Base-by-base conservation (phyloP, 2,113 vertebrate species). In the Mola mola region DNA sequence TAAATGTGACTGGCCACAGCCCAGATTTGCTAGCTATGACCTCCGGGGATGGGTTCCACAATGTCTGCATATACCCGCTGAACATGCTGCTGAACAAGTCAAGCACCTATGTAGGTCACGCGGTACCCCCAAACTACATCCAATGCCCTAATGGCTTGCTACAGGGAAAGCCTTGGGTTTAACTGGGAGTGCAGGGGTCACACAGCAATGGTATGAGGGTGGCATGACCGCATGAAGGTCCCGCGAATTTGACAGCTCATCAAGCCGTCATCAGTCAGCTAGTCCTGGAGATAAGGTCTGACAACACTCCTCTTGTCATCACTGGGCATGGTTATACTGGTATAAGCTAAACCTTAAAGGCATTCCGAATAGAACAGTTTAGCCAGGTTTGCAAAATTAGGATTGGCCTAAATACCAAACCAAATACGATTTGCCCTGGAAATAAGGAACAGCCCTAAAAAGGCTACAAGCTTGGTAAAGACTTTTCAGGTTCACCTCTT, bases 1-100 rank as follows among this genome's bases (percentile, higher is more conserved):
- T 92, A 91, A 79, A 91, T 91, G 88, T 78, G 77, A 87, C 79
- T 90, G 86, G 81, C 77, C 52, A 6, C 69, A 84, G 72, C 82
- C 88, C 84, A 88, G 77, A 87, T 91, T 79, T 37, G 62, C 73
- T 22, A 57, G 80, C 77, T 57, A 47, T 83, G 67, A 68, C 81
- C 88, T 74, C 52, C 43, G 75, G 88, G 89, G 76, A 58, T 69
- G 46, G 46, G 62, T 86, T 81, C 75, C 75, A 79, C 71, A 73
- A 79, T 24, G 69, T 77, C 81, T 75, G 74, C 65, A 72, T 70
- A 64, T 69, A 72, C 66, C 76, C 72, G 47, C 43, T 41, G 58
- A 83, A 85, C 75, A 70, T 49, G 51, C 56, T 46, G 73, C 64
- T 46, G 36, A 60, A 81, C 73, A 65, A 62, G 53, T 68, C 44